phyloP scores from a whole-genome alignment of 2,888 invertebrate species.

The Sepiola atlantica region DNA sequence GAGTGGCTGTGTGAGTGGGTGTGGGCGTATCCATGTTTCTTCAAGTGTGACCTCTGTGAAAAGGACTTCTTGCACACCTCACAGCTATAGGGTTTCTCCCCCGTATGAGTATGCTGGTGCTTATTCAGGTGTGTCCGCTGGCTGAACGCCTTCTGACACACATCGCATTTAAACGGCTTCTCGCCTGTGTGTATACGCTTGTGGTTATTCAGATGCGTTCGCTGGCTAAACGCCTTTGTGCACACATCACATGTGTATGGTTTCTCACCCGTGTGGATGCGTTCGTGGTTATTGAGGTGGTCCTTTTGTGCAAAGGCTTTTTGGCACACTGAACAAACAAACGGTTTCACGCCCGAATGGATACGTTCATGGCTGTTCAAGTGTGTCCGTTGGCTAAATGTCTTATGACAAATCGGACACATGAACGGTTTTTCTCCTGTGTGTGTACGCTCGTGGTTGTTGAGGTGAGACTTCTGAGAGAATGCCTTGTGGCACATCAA shows the following conservation, averaged over 20 bases:
- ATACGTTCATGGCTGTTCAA: constrained; percentile 36
- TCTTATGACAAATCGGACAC: neutral
- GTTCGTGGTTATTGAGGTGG: constrained; percentile 37
- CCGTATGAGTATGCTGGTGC: constrained; percentile 40
- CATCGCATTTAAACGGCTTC: constrained; percentile 41
- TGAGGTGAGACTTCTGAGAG: constrained; percentile 41
- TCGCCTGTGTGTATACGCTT: constrained; percentile 39
- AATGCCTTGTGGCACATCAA: constrained; percentile 38
- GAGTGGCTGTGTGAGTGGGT: neutral
- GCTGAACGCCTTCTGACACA: constrained; percentile 42
- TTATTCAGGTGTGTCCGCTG: constrained; percentile 43
- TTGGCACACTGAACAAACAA: constrained; percentile 33
- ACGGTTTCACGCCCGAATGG: constrained; percentile 42
- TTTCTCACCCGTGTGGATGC: constrained; percentile 38
- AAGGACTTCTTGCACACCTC: constrained; percentile 42
- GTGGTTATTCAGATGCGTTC: constrained; percentile 41
- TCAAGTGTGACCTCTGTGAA: constrained; percentile 41
- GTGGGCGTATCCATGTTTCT: constrained; percentile 40
- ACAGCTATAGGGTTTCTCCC: constrained; percentile 11
- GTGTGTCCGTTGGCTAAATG: constrained; percentile 36
- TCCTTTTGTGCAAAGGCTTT: constrained; percentile 46
- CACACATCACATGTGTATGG: constrained; percentile 42
- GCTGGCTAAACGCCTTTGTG: constrained; percentile 39
- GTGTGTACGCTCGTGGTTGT: constrained; percentile 38
- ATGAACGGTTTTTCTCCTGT: constrained; percentile 39